Percentiles rank a stretch among this genome's conserved stretches.
phyloP scores from a whole-genome alignment of 2,797 vertebrate genomes.

The Vultur gryphus region DNA sequence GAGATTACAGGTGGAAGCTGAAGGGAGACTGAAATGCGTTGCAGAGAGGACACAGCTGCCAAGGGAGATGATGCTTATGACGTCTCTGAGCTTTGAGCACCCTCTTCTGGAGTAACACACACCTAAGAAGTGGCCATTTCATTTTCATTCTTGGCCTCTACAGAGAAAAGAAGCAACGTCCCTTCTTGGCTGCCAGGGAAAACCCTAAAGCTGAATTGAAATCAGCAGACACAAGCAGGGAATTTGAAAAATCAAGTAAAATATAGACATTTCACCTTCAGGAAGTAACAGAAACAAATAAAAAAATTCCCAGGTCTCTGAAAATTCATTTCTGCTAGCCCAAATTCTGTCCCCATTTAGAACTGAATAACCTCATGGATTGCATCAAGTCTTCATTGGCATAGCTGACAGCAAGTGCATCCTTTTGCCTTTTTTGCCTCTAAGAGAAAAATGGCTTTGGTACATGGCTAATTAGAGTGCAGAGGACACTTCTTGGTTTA shows the following conservation, averaged over 20 bases:
- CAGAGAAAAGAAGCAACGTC: neutral
- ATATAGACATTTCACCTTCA: neutral
- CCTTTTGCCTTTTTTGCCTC: neutral
- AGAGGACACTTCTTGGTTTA: neutral
- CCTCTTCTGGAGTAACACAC: neutral
- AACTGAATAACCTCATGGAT: neutral
- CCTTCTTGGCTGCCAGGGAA: neutral
- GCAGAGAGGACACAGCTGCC: neutral
- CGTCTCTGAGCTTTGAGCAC: neutral
- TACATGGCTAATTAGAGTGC: neutral
- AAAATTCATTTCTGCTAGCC: neutral
- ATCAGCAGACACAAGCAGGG: neutral
- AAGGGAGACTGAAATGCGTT: neutral
- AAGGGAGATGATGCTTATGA: neutral
- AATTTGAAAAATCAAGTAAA: neutral
- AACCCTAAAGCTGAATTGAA: neutral
- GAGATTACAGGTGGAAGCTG: neutral
- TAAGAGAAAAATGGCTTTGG: neutral
- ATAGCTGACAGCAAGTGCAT: neutral
- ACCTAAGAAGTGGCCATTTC: neutral
- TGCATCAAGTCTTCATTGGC: neutral
- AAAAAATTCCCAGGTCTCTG: neutral
- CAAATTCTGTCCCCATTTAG: neutral
- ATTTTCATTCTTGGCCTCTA: neutral
- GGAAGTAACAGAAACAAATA: neutral